These are phyloP conservation scores for Saccopteryx leptura DNA, from an alignment of 2,113 vertebrate genomes.

Conservation along the genomic window DNA sequence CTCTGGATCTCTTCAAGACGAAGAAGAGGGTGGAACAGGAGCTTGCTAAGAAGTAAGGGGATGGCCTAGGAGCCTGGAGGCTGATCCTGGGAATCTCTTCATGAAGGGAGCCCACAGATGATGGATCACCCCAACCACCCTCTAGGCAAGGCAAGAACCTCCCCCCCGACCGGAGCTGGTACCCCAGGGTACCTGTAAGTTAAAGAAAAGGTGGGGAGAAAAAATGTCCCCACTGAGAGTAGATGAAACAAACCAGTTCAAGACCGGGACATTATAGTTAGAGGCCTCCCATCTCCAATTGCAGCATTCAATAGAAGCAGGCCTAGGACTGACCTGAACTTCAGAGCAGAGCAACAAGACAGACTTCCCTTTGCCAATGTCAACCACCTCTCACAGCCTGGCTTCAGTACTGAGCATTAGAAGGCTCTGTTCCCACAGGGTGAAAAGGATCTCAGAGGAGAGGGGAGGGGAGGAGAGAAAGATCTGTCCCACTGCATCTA, in stretches of 20 bases:
- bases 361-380: neutral
- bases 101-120: fast-evolving
- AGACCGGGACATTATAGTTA: neutral
- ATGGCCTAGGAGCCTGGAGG: neutral
- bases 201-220: neutral
- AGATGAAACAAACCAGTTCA: neutral
- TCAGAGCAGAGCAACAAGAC: neutral
- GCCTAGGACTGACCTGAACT: too few relatives aligned
- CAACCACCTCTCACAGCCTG: neutral
- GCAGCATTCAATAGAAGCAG: neutral
- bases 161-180: fast-evolving
- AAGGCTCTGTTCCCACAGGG: neutral
- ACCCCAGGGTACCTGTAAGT: neutral
- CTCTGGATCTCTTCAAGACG: neutral
- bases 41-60: neutral
- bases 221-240: neutral
- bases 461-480: neutral
- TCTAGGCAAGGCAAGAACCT: neutral
- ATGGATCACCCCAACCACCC: fast-evolving
- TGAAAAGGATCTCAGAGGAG: neutral
- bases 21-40: neutral
- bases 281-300: neutral
- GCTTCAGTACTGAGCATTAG: neutral
- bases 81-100: neutral
- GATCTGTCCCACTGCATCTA: neutral